Evolutionary conservation across 2,797 vertebrate species (phyloP).

Genomic region (Fistularia commersonii): DNA sequence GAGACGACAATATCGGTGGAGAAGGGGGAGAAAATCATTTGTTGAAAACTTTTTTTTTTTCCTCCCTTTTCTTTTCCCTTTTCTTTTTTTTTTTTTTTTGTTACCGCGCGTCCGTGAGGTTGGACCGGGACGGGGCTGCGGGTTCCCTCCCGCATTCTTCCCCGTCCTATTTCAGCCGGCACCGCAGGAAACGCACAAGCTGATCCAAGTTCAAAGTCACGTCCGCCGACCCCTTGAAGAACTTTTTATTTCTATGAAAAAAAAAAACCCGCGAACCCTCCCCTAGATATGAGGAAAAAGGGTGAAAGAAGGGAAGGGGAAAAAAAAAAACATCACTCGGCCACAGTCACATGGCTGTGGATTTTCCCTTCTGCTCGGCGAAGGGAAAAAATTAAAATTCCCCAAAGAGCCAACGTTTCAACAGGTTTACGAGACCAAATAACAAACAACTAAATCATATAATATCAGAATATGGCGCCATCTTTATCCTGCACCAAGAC

Average conservation of each 20-base stretch:
- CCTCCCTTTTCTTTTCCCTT: too few relatives aligned
- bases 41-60: slow-evolving; percentile 38
- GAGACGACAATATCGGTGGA: slow-evolving; percentile 29
- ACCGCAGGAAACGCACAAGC: slow-evolving; percentile 88
- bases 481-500: too few relatives aligned
- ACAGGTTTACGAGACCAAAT: slow-evolving; percentile 67
- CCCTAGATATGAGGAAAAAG: slow-evolving; percentile 42
- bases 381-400: slow-evolving; percentile 48
- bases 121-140: slow-evolving; percentile 66
- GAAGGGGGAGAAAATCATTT: slow-evolving; percentile 50
- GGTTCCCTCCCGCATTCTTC: slow-evolving; percentile 80
- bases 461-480: too few relatives aligned
- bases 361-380: slow-evolving; percentile 42
- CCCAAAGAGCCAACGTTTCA: slow-evolving; percentile 69
- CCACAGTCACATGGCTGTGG: slow-evolving; percentile 58
- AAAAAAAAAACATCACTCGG: slow-evolving; percentile 46
- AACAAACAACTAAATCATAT: too few relatives aligned
- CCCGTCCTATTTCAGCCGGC: slow-evolving; percentile 82
- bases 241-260: slow-evolving; percentile 88
- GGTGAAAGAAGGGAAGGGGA: slow-evolving; percentile 30
- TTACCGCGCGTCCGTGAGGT: slow-evolving; percentile 62
- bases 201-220: slow-evolving; percentile 99
- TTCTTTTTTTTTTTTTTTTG: too few relatives aligned
- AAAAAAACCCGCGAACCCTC: slow-evolving; percentile 77
- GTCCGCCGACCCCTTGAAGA: slow-evolving; percentile 84